Evolutionary conservation across 1,140 invertebrate species (phyloP).

Genomic region (Lucilia cuprina): DNA sequence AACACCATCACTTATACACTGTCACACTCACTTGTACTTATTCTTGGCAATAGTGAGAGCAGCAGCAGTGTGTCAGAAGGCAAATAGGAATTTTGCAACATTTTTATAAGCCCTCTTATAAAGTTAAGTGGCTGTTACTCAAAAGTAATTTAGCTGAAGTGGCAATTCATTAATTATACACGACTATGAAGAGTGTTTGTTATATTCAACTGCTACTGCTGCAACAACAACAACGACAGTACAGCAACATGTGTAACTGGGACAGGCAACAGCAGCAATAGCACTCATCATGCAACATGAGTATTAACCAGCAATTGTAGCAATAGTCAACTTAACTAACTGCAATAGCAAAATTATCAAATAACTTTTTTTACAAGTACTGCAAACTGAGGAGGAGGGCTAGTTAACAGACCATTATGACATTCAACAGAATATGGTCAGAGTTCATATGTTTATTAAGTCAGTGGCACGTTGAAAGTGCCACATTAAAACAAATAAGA

Average conservation of each 20-base stretch:
- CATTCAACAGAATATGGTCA: neutral
- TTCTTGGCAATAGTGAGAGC: neutral
- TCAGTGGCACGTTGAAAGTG: neutral
- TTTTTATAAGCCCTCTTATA: constrained; percentile 31
- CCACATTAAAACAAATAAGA: neutral
- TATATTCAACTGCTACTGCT: neutral
- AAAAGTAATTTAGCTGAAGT: constrained; percentile 33
- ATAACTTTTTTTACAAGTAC: neutral
- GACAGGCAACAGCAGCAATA: neutral
- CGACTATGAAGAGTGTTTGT: constrained; percentile 4
- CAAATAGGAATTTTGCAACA: neutral
- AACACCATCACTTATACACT: no score
- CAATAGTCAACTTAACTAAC: neutral
- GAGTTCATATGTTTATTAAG: constrained; percentile 12
- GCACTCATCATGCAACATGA: neutral
- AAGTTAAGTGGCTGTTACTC: constrained; percentile 32
- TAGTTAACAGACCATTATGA: neutral
- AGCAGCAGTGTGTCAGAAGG: neutral
- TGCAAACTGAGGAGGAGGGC: neutral
- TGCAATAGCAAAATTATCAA: neutral
- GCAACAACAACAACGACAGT: neutral
- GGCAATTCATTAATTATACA: constrained; percentile 31
- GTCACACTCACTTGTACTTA: no score
- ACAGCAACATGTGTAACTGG: neutral
- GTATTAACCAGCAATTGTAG: neutral